Evolutionary conservation across 2,113 vertebrate genomes (phyloP).

Genomic region (Macrotus californicus): DNA sequence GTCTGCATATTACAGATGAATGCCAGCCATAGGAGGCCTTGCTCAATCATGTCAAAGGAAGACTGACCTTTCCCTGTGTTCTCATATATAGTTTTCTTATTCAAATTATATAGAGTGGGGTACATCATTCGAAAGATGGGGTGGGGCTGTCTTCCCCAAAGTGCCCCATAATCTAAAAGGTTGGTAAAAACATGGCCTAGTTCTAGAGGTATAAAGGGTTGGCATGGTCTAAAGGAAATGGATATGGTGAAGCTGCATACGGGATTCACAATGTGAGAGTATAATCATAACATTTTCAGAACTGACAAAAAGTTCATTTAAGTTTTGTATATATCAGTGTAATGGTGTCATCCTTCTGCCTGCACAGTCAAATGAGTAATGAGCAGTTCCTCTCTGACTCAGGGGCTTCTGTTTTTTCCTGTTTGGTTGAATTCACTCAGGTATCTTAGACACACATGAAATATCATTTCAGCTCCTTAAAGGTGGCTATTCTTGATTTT

Average conservation of each 20-base stretch:
- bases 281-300: background rate
- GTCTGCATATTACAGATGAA: conserved; percentile 27
- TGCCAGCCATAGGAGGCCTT: background rate
- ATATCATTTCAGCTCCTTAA: conserved; percentile 49
- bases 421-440: conserved; percentile 39
- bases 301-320: background rate
- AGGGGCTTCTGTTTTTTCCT: conserved; percentile 63
- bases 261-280: background rate
- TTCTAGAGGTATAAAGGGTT: background rate
- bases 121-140: background rate
- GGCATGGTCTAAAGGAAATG: background rate
- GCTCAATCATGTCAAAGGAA: background rate
- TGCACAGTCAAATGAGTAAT: conserved; percentile 21
- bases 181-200: background rate
- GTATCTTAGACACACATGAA: conserved; percentile 59
- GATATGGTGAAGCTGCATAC: background rate
- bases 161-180: background rate
- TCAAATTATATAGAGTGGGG: background rate
- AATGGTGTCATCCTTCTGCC: background rate
- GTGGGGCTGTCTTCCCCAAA: background rate
- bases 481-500: background rate
- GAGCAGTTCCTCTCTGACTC: conserved; percentile 53
- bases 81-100: background rate
- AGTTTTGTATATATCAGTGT: background rate
- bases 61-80: background rate